These are phyloP conservation scores for Onthophagus sagittarius DNA, from an alignment of 2,888 invertebrate species.

Conservation along the genomic window DNA sequence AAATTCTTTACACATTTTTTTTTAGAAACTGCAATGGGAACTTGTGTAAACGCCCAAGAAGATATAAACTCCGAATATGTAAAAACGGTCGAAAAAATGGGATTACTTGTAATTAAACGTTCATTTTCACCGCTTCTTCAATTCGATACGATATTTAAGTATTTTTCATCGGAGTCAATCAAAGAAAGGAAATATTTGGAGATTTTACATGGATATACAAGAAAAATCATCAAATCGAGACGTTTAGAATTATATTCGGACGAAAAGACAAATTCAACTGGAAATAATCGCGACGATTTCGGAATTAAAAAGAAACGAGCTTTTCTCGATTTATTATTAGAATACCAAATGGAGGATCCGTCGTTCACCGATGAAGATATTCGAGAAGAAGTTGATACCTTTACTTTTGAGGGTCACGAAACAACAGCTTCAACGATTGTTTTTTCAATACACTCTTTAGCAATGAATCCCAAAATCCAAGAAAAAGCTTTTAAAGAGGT, in stretches of 20 bases:
- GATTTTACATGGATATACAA: constrained; percentile 54
- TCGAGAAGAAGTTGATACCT: constrained; percentile 29
- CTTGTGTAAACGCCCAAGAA: constrained; percentile 65
- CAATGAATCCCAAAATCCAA: constrained; percentile 43
- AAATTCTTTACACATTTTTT: background rate
- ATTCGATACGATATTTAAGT: constrained; percentile 48
- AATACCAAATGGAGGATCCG: constrained; percentile 35
- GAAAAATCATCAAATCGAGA: constrained; percentile 54
- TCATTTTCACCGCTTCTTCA: constrained; percentile 49
- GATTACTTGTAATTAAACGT: constrained; percentile 29
- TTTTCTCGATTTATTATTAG: constrained; percentile 27
- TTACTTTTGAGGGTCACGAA: constrained; percentile 31
- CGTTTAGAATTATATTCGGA: constrained; percentile 28
- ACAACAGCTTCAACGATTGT: constrained; percentile 44
- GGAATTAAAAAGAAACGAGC: constrained; percentile 19
- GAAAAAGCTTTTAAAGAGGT: constrained; percentile 43
- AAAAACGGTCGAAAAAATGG: constrained; percentile 57
- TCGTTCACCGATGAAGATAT: constrained; percentile 39
- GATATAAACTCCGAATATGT: constrained; percentile 67
- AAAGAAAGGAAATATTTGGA: constrained; percentile 51
- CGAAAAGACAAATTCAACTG: background rate
- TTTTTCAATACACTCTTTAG: constrained; percentile 44
- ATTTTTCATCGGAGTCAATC: constrained; percentile 53
- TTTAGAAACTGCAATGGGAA: constrained; percentile 66
- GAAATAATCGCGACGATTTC: constrained; percentile 3